phyloP scores from a whole-genome alignment of 1,140 invertebrate species.

The Eurytemora carolleeae region DNA sequence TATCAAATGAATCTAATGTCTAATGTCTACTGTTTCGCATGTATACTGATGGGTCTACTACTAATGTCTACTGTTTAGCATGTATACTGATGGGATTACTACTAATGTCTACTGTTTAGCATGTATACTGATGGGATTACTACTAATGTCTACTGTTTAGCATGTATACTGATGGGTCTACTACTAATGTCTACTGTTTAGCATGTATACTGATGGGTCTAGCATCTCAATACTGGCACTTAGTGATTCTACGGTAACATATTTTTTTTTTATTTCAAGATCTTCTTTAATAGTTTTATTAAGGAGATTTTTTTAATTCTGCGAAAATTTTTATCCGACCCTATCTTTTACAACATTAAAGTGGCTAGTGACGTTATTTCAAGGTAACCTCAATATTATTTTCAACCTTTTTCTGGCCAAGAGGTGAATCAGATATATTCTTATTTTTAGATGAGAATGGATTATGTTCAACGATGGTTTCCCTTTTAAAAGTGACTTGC shows the following conservation, averaged over 20 bases:
- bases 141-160: conserved; percentile 62
- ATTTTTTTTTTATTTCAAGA: background rate
- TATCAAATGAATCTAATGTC: no score
- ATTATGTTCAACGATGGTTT: no score
- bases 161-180: conserved; percentile 45
- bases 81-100: background rate
- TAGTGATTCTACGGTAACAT: conserved; percentile 56
- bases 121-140: no score
- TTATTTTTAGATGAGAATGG: no score
- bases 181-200: conserved; percentile 57
- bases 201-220: conserved; percentile 48
- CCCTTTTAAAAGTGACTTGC: no score
- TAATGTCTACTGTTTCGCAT: conserved; percentile 57
- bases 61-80: background rate
- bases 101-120: conserved; percentile 48
- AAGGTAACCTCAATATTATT: background rate
- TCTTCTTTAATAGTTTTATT: background rate
- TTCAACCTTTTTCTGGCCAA: background rate
- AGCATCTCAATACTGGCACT: conserved; percentile 70
- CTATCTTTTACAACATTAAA: background rate
- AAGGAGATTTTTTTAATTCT: background rate
- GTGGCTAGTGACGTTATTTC: background rate
- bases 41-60: background rate
- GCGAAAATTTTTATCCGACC: background rate
- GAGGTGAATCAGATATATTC: no score